Percentiles rank a stretch among this genome's conserved stretches.
phyloP scores from a whole-genome alignment of 2,888 invertebrate genomes.

The Heliconius hortense region DNA sequence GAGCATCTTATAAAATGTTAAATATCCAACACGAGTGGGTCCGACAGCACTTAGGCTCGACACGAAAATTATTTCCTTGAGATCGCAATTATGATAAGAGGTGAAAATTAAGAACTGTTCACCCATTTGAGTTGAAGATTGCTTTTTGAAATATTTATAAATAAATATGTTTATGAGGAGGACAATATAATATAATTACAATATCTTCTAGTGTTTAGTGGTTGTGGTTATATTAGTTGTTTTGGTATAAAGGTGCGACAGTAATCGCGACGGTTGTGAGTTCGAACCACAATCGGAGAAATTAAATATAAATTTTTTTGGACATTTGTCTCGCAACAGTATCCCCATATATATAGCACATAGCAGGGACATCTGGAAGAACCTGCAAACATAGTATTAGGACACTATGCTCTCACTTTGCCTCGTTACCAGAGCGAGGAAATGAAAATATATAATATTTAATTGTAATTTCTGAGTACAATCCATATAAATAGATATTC shows the following conservation, averaged over 20 bases:
- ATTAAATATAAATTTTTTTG: too few species aligned
- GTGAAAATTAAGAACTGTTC: constrained; percentile 31
- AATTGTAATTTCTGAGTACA: not conserved
- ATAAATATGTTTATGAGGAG: not conserved
- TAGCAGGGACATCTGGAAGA: not conserved
- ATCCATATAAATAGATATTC: not conserved
- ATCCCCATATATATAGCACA: too few species aligned
- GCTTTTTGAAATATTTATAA: not conserved
- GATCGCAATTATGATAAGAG: constrained; percentile 29
- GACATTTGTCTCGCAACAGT: too few species aligned
- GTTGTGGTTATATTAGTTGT: too few species aligned
- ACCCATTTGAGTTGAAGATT: constrained; percentile 2
- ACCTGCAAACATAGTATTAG: not conserved
- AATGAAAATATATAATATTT: not conserved
- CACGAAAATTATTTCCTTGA: constrained; percentile 30
- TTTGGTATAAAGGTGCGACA: too few species aligned
- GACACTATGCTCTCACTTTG: not conserved
- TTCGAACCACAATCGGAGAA: too few species aligned
- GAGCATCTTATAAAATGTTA: too few species aligned
- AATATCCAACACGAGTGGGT: too few species aligned
- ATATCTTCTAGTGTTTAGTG: too few species aligned
- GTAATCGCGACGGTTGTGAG: too few species aligned
- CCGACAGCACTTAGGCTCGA: too few species aligned
- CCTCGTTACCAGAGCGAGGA: not conserved
- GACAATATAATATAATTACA: too few species aligned